Conservation (phyloP, 2,113 vertebrate species). For the Galemys pyrenaicus region DNA sequence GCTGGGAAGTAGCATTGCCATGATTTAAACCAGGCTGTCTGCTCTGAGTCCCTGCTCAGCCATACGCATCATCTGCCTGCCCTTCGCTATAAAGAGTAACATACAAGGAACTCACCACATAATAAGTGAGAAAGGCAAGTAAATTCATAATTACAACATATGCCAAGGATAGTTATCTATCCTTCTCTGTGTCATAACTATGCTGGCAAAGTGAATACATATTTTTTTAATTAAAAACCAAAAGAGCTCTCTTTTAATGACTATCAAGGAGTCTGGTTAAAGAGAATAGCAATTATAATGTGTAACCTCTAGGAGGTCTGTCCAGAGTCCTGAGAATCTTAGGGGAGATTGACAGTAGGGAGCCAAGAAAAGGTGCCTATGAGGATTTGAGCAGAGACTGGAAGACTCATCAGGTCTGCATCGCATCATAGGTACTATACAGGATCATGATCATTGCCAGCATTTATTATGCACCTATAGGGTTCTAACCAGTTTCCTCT, state of each 20-base stretch:
- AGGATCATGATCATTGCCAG: neutral
- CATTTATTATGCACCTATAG: neutral
- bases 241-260: neutral
- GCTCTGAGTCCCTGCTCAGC: neutral
- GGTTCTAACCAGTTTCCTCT: neutral
- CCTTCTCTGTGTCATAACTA: neutral
- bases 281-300: neutral
- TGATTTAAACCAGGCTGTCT: neutral
- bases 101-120: neutral
- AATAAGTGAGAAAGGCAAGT: neutral
- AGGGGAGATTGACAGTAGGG: neutral
- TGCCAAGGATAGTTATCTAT: neutral
- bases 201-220: neutral
- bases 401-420: neutral
- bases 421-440: fast-evolving
- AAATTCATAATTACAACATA: neutral
- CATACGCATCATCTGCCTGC: neutral
- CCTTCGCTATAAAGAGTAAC: neutral
- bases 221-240: neutral
- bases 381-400: neutral
- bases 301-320: neutral
- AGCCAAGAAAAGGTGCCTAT: neutral
- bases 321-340: neutral
- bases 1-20: neutral
- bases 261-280: neutral